A percentile compares a stretch with the other conserved stretches of the same genome.
Conservation (phyloP, 1,140 invertebrate species). For the Piezodorus guildinii region DNA sequence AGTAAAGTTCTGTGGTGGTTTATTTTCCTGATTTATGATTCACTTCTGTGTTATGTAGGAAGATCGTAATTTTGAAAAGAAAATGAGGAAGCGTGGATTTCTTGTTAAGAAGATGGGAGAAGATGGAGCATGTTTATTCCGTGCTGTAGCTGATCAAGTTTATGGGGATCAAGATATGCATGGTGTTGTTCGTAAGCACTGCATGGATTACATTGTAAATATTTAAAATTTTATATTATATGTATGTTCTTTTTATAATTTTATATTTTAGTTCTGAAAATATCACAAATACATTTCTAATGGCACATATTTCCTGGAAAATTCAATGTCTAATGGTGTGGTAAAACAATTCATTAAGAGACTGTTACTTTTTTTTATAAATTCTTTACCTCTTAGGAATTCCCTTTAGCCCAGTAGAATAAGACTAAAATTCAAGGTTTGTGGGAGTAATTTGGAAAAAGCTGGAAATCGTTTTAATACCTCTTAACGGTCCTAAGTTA, state of each 20-base stretch:
- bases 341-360: no score
- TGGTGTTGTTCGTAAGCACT: conserved; percentile 65
- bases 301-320: no score
- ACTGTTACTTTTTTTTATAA: no score
- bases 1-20: no score
- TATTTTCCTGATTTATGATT: no score
- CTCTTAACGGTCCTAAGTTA: no score
- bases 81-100: conserved; percentile 61
- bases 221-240: neutral
- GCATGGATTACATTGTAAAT: conserved; percentile 87
- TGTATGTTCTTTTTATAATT: neutral
- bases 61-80: conserved; percentile 57
- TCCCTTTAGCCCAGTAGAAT: no score
- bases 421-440: no score
- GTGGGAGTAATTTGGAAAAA: no score
- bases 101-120: conserved; percentile 80
- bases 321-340: no score
- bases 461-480: no score
- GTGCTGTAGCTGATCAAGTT: conserved; percentile 85
- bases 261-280: neutral
- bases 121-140: conserved; percentile 87
- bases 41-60: conserved; percentile 34
- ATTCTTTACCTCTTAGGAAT: no score
- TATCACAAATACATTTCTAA: neutral
- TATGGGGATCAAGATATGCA: conserved; percentile 93